A percentile compares a stretch with the other conserved stretches of the same genome.
phyloP scores from a whole-genome alignment of 2,888 invertebrate genomes.

The Thymelicus lineola region DNA sequence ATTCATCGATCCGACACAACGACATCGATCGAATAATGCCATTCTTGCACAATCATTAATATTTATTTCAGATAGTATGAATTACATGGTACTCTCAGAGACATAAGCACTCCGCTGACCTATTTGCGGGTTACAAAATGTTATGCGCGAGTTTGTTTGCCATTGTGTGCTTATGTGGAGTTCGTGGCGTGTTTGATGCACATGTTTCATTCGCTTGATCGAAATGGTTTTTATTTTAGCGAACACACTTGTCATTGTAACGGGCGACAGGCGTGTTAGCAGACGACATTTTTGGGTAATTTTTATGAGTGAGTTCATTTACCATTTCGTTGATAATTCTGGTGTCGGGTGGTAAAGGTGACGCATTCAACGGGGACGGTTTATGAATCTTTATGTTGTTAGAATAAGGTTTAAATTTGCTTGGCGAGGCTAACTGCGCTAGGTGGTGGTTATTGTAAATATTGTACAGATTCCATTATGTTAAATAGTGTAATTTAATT shows the following conservation, averaged over 20 bases:
- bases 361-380: constrained; percentile 42
- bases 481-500: background rate
- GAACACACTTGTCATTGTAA: constrained; percentile 64
- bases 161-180: constrained; percentile 56
- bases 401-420: constrained; percentile 38
- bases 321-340: constrained; percentile 76
- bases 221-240: constrained; percentile 74
- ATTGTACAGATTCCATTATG: background rate
- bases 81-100: constrained; percentile 53
- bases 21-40: constrained; percentile 42
- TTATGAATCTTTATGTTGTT: constrained; percentile 19
- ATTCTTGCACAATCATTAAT: constrained; percentile 42
- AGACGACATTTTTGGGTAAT: constrained; percentile 64
- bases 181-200: constrained; percentile 51
- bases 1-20: constrained; percentile 52
- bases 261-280: constrained; percentile 51
- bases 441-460: constrained; percentile 47
- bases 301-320: constrained; percentile 76
- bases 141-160: constrained; percentile 56
- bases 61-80: constrained; percentile 41
- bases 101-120: constrained; percentile 49
- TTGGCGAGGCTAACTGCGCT: constrained; percentile 29
- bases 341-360: constrained; percentile 72
- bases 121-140: constrained; percentile 58
- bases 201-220: constrained; percentile 63